These are phyloP conservation scores for Tor tambroides DNA, from an alignment of 2,113 vertebrate genomes.

Conservation along the genomic window DNA sequence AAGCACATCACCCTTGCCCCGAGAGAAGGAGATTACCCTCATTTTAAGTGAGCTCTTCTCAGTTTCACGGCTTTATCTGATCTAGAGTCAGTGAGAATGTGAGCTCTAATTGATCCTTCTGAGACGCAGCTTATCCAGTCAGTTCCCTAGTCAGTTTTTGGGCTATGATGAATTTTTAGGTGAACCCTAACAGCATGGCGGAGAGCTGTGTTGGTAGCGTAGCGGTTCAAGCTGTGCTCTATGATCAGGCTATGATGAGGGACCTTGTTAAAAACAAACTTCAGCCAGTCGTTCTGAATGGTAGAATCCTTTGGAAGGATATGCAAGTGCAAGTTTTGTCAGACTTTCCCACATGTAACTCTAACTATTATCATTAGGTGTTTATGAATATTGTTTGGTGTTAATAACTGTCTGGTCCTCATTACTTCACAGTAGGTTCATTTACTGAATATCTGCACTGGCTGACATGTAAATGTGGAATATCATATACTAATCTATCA, in stretches of 20 bases:
- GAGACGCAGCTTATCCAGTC: constrained; percentile 35
- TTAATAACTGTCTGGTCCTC: not conserved
- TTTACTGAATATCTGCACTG: not conserved
- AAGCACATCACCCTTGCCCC: constrained; percentile 16
- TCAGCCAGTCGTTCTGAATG: not conserved
- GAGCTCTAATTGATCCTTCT: constrained; percentile 45
- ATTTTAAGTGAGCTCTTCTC: constrained; percentile 42
- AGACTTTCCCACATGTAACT: not conserved
- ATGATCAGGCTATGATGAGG: constrained; percentile 20
- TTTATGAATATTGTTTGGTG: not conserved
- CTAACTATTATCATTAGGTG: not conserved
- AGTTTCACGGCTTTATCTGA: constrained; percentile 43
- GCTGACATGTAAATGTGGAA: not conserved
- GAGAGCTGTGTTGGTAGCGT: not conserved
- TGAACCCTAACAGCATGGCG: not conserved
- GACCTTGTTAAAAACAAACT: constrained; percentile 30
- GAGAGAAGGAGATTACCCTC: constrained; percentile 48
- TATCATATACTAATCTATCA: not conserved
- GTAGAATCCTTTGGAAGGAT: not conserved
- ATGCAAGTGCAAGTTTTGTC: not conserved
- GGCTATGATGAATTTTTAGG: constrained; percentile 16
- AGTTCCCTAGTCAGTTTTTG: constrained; percentile 41
- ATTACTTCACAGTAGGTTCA: not conserved
- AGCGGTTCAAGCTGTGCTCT: not conserved
- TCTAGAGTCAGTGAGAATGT: constrained; percentile 42